phyloP scores from a whole-genome alignment of 2,797 vertebrate species.

The Crenichthys baileyi region DNA sequence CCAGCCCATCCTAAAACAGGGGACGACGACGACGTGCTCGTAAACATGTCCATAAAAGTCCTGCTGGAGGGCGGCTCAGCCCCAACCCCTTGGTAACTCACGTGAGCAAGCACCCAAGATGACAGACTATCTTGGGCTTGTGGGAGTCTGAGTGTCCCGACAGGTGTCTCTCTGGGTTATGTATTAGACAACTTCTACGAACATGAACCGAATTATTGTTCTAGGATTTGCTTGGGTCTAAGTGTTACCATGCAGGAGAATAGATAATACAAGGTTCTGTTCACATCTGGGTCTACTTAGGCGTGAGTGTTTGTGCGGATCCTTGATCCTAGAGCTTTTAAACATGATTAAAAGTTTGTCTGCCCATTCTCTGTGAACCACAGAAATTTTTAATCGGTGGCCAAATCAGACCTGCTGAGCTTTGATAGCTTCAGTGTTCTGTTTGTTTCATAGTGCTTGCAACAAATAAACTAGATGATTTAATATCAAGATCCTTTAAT shows the following conservation, averaged over 20 bases:
- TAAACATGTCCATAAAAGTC: constrained; percentile 83
- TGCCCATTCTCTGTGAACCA: constrained; percentile 51
- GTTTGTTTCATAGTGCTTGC: constrained; percentile 45
- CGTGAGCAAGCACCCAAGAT: constrained; percentile 52
- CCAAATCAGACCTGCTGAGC: constrained; percentile 66
- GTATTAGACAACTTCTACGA: constrained; percentile 32
- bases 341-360: constrained; percentile 21
- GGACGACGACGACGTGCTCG: constrained; percentile 50
- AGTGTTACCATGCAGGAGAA: neutral
- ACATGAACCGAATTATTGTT: constrained; percentile 38
- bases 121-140: constrained; percentile 66
- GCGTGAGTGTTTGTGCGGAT: constrained; percentile 7
- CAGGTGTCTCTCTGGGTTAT: constrained; percentile 63
- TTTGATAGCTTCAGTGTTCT: constrained; percentile 63
- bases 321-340: constrained; percentile 18
- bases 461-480: constrained; percentile 73
- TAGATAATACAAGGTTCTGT: constrained; percentile 1
- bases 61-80: constrained; percentile 60
- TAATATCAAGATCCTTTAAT: constrained; percentile 67
- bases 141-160: constrained; percentile 65
- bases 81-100: constrained; percentile 56
- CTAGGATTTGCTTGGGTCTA: constrained; percentile 25
- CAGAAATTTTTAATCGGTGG: constrained; percentile 66
- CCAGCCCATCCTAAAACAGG: constrained; percentile 58
- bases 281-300: constrained; percentile 10